Conservation (phyloP, 2,888 invertebrate genomes). For the Synergus japonicus region DNA sequence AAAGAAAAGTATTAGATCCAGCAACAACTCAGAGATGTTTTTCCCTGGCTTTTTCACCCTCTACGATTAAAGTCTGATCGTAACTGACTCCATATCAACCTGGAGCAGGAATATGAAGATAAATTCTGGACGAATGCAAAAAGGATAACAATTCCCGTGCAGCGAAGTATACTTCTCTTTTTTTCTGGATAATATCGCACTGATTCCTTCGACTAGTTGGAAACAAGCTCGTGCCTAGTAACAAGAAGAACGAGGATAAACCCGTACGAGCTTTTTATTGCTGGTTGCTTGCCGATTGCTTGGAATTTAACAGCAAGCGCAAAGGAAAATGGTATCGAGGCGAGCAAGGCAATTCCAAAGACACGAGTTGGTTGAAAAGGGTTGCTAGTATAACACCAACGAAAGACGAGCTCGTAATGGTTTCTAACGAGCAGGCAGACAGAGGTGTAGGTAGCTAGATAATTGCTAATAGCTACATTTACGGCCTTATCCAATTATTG, state of each 20-base stretch:
- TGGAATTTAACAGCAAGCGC: constrained; percentile 49
- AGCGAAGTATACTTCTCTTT: not conserved
- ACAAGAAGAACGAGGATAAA: constrained; percentile 9
- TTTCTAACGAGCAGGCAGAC: constrained; percentile 63
- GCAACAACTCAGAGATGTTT: not conserved
- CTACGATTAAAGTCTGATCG: constrained; percentile 4
- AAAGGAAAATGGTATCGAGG: constrained; percentile 50
- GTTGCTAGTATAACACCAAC: constrained; percentile 47
- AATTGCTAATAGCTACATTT: constrained; percentile 69
- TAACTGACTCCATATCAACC: constrained; percentile 14
- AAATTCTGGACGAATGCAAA: constrained; percentile 12
- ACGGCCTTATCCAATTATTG: constrained; percentile 74
- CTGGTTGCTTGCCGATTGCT: constrained; percentile 42
- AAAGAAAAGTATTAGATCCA: constrained; percentile 4
- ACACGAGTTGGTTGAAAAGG: constrained; percentile 46
- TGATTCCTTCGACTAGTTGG: constrained; percentile 22
- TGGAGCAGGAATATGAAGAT: not conserved
- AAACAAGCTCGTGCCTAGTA: constrained; percentile 32
- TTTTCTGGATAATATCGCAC: constrained; percentile 9
- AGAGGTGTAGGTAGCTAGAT: constrained; percentile 64
- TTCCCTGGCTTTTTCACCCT: not conserved
- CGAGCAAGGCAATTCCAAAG: constrained; percentile 46
- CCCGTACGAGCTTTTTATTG: constrained; percentile 23
- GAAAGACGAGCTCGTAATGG: constrained; percentile 52
- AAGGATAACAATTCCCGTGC: constrained; percentile 18